These are phyloP conservation scores for Neelides folsomi DNA, from an alignment of 2,888 invertebrate species.

Conservation along the genomic window DNA sequence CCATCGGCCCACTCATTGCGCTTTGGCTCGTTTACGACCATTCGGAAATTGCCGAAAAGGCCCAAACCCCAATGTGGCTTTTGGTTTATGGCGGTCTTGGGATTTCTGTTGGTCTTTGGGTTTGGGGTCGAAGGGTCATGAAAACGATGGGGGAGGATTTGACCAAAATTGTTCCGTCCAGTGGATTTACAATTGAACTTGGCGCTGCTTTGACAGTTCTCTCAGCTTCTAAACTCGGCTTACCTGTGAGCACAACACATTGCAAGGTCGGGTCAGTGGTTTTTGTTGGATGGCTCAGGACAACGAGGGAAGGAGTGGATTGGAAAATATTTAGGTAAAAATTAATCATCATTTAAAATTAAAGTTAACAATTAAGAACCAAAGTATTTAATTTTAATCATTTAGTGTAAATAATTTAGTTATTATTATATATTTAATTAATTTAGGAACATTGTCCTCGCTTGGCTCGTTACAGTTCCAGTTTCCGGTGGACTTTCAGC, in stretches of 20 bases:
- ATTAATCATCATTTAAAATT: too few relatives aligned
- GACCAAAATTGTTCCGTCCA: conserved; percentile 89
- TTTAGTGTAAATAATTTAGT: not conserved
- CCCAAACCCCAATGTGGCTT: conserved; percentile 80
- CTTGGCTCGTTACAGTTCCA: conserved; percentile 95
- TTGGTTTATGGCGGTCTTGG: conserved; percentile 88
- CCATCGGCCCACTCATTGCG: conserved; percentile 91
- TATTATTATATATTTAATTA: not conserved
- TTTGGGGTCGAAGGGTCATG: conserved; percentile 91
- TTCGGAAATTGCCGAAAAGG: conserved; percentile 65
- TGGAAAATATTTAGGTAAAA: conserved; percentile 61
- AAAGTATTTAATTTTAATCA: too few relatives aligned
- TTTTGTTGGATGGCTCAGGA: conserved; percentile 66
- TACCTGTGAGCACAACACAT: conserved; percentile 91
- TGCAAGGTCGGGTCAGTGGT: conserved; percentile 99
- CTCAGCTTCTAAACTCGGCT: conserved; percentile 86
- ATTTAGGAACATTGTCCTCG: conserved; percentile 78
- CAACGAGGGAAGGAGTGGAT: conserved; percentile 52
- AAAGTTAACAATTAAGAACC: not conserved
- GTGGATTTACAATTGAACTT: conserved; percentile 90
- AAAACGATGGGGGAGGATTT: conserved; percentile 93
- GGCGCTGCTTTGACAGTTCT: conserved; percentile 93
- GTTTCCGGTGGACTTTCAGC: conserved; percentile 73
- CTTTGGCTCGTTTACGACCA: conserved; percentile 80
- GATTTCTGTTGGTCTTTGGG: conserved; percentile 87